Evolutionary conservation across 2,113 vertebrate genomes (phyloP).

Genomic region (Alectura lathami): DNA sequence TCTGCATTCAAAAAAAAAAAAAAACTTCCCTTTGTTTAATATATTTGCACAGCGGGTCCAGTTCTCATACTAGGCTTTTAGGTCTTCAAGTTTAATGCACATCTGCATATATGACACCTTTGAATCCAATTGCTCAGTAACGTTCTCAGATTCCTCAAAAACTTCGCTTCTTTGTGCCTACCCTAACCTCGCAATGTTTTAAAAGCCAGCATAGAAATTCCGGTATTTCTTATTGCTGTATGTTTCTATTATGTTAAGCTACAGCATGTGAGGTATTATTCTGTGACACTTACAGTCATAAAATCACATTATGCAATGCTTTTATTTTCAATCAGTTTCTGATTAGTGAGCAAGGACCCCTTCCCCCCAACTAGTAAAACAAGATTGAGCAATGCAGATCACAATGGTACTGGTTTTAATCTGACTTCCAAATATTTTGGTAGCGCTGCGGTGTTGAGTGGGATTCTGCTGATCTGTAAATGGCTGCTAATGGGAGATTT

Average conservation of each 20-base stretch:
- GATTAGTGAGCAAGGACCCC: not conserved
- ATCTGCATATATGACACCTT: not conserved
- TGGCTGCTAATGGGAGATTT: not conserved
- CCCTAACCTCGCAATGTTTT: not conserved
- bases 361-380: not conserved
- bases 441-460: not conserved
- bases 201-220: slow-evolving; percentile 3
- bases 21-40: not conserved
- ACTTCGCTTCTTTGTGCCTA: not conserved
- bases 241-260: not conserved
- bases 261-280: not conserved
- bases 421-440: not conserved
- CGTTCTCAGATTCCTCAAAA: not conserved
- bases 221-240: not conserved
- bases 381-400: not conserved
- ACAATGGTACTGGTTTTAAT: not conserved
- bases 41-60: not conserved
- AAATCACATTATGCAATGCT: not conserved
- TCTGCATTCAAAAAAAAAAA: not conserved
- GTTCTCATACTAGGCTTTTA: not conserved
- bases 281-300: not conserved
- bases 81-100: not conserved
- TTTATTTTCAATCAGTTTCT: slow-evolving; percentile 38
- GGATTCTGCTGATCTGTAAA: not conserved
- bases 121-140: not conserved